Evolutionary conservation across 1,140 invertebrate species (phyloP).

Genomic region (Plectus sambesii): DNA sequence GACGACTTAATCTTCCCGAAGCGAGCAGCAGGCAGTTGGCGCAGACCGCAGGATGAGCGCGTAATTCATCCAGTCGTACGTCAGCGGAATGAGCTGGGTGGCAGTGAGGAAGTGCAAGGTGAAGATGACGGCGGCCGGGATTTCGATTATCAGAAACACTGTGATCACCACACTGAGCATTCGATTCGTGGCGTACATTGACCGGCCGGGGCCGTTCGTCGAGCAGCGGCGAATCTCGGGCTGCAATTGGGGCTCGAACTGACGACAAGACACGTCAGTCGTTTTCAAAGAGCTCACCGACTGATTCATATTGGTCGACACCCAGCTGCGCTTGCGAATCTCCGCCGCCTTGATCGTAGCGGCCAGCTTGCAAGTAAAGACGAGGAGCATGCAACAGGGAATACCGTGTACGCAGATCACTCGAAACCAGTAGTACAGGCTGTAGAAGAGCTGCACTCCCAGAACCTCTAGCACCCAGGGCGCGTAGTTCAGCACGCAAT

Average conservation of each 20-base stretch:
- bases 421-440: constrained; percentile 31
- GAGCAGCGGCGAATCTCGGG: too few species aligned
- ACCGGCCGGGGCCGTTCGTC: too few species aligned
- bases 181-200: too few species aligned
- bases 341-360: constrained; percentile 33
- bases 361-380: constrained; percentile 36
- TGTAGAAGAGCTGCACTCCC: constrained; percentile 32
- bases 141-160: constrained; percentile 31
- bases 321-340: constrained; percentile 35
- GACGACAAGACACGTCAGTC: too few species aligned
- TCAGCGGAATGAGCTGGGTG: constrained; percentile 15
- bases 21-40: too few species aligned
- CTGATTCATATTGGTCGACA: too few species aligned
- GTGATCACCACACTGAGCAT: constrained; percentile 35
- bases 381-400: constrained; percentile 32
- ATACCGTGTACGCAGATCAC: constrained; percentile 29
- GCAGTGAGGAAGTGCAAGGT: constrained; percentile 27
- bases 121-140: constrained; percentile 31
- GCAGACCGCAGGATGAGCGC: constrained; percentile 28
- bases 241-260: too few species aligned
- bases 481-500: constrained; percentile 23
- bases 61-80: constrained; percentile 27
- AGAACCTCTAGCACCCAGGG: constrained; percentile 29
- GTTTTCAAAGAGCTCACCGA: too few species aligned
- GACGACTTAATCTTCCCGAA: constrained; percentile 14